A percentile compares a stretch with the other conserved stretches of the same genome.
Evolutionary conservation across 92 coral and sea anemone species (phyloP).

Genomic region (Heteractis magnifica): DNA sequence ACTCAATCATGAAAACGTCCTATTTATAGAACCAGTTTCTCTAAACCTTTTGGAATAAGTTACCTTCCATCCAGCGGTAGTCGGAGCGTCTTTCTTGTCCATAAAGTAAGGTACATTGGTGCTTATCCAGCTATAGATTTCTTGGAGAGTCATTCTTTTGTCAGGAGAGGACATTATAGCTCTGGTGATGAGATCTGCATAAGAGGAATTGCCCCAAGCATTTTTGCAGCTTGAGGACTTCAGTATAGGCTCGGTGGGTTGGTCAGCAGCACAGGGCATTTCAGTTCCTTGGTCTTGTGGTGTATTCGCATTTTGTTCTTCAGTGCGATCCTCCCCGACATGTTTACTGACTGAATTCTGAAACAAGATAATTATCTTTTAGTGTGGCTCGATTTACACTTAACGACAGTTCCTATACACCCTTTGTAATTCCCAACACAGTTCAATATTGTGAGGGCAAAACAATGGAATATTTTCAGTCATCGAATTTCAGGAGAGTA

Average conservation of each 20-base stretch:
- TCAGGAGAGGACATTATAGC: constrained; percentile 34
- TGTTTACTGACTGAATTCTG: neutral
- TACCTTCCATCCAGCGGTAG: constrained; percentile 40
- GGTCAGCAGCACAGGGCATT: neutral
- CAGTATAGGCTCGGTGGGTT: neutral
- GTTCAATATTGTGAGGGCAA: too few species aligned
- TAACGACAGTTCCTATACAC: too few species aligned
- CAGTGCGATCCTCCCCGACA: neutral
- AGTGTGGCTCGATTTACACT: too few species aligned
- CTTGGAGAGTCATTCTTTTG: constrained; percentile 27
- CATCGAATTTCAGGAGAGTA: too few species aligned
- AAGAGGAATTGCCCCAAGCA: constrained; percentile 34
- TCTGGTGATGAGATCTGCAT: constrained; percentile 29
- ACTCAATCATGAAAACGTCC: too few species aligned
- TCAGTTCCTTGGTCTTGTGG: neutral
- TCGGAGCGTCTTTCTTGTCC: constrained; percentile 24
- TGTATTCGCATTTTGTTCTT: neutral
- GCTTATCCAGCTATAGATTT: constrained; percentile 27
- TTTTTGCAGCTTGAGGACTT: neutral
- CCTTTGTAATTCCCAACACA: too few species aligned
- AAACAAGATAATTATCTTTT: neutral
- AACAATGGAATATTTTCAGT: too few species aligned
- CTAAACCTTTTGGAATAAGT: neutral
- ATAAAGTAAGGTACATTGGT: constrained; percentile 27
- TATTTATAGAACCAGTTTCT: neutral